Percentiles rank a stretch among this genome's conserved stretches.
Evolutionary conservation across 1,140 invertebrate genomes (phyloP).

Genomic region (Eriocheir sinensis): DNA sequence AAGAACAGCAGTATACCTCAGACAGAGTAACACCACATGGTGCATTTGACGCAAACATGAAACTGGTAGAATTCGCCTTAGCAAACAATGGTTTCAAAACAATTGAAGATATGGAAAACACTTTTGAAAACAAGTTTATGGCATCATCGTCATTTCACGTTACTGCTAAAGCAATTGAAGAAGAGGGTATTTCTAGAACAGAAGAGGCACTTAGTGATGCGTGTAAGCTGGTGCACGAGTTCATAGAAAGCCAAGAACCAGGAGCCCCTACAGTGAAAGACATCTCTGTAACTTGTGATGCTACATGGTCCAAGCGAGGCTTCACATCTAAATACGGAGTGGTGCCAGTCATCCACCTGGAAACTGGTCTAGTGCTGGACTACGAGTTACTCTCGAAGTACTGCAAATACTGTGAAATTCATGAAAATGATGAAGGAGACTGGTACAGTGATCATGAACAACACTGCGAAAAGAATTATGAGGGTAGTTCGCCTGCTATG

Average conservation of each 20-base stretch:
- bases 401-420: not conserved
- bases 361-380: conserved; percentile 18
- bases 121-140: conserved; percentile 19
- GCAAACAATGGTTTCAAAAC: conserved; percentile 33
- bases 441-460: conserved; percentile 43
- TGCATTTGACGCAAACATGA: not conserved
- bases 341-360: not conserved
- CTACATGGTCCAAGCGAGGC: conserved; percentile 20
- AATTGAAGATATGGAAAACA: not conserved
- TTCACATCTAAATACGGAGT: conserved; percentile 7
- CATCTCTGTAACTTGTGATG: not conserved
- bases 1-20: no score
- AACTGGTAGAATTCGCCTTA: conserved; percentile 15
- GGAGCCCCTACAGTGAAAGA: not conserved
- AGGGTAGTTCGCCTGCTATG: not conserved
- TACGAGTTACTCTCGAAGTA: conserved; percentile 42
- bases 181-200: not conserved
- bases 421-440: conserved; percentile 29
- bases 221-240: conserved; percentile 24
- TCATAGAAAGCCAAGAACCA: not conserved
- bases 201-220: not conserved
- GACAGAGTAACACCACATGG: no score
- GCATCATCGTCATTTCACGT: not conserved
- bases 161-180: conserved; percentile 17
- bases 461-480: not conserved